Evolutionary conservation across 1,140 invertebrate species (phyloP).

Genomic region (Kradibia gibbosae): DNA sequence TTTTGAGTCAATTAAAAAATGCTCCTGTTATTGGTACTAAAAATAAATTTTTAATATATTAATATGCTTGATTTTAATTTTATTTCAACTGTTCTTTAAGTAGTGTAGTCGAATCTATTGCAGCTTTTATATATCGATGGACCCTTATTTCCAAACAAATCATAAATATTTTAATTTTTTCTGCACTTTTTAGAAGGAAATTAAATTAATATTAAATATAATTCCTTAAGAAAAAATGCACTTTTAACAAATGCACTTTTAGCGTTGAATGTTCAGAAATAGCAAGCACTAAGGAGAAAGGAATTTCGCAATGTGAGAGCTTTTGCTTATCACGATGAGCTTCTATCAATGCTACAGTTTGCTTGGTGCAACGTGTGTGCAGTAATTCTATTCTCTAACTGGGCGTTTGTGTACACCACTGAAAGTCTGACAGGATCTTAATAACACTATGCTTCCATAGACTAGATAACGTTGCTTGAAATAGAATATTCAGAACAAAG

Average conservation of each 20-base stretch:
- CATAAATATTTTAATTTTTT: no score
- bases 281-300: conserved; percentile 8
- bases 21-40: no score
- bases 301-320: conserved; percentile 10
- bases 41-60: no score
- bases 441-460: background rate
- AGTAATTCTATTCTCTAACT: background rate
- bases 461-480: conserved; percentile 19
- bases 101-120: no score
- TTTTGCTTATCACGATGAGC: background rate
- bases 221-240: no score
- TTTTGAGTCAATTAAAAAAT: no score
- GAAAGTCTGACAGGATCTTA: conserved; percentile 1
- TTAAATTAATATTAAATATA: no score
- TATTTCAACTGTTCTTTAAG: no score
- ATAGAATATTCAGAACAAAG: conserved; percentile 5
- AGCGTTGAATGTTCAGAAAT: background rate
- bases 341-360: background rate
- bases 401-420: background rate
- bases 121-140: no score
- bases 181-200: no score
- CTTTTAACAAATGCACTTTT: background rate
- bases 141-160: no score
- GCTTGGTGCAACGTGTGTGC: background rate
- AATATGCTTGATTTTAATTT: no score